Conservation (phyloP, 1,140 invertebrate species). For the Whitmania pigra region DNA sequence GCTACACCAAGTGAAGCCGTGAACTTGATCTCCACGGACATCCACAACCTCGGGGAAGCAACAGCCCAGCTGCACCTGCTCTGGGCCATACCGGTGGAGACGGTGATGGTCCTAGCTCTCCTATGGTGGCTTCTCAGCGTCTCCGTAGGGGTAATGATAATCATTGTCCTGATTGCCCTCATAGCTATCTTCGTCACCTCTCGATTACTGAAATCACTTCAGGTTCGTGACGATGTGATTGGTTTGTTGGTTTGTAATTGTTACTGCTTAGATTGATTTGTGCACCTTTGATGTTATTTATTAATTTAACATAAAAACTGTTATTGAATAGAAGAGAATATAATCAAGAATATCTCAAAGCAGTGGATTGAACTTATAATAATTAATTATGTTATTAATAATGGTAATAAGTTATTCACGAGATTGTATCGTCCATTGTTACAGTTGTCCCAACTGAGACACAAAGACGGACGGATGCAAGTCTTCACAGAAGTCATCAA, state of each 20-base stretch:
- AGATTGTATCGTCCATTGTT: not conserved
- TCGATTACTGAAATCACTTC: constrained; percentile 9
- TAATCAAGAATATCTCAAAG: too few relatives aligned
- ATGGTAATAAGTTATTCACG: too few relatives aligned
- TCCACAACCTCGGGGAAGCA: constrained; percentile 44
- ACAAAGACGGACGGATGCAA: constrained; percentile 47
- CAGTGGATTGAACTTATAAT: too few relatives aligned
- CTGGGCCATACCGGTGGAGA: constrained; percentile 77
- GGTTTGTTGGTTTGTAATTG: too few relatives aligned
- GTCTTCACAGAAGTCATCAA: constrained; percentile 37
- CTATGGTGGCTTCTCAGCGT: constrained; percentile 51
- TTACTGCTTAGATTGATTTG: too few relatives aligned
- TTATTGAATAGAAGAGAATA: too few relatives aligned
- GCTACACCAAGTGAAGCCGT: constrained; percentile 51
- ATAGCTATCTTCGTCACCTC: constrained; percentile 50
- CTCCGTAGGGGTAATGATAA: constrained; percentile 75
- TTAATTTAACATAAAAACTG: too few relatives aligned
- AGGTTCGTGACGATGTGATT: constrained; percentile 18
- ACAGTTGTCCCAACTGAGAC: constrained; percentile 36
- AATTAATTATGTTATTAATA: too few relatives aligned
- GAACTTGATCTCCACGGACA: constrained; percentile 50
- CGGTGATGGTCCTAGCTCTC: constrained; percentile 37
- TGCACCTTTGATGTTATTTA: too few relatives aligned
- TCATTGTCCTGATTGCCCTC: constrained; percentile 58
- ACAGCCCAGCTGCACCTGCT: constrained; percentile 76